A percentile compares a stretch with the other conserved stretches of the same genome.
Conservation (phyloP, 2,888 invertebrate genomes). For the Perithous albicinctus region DNA sequence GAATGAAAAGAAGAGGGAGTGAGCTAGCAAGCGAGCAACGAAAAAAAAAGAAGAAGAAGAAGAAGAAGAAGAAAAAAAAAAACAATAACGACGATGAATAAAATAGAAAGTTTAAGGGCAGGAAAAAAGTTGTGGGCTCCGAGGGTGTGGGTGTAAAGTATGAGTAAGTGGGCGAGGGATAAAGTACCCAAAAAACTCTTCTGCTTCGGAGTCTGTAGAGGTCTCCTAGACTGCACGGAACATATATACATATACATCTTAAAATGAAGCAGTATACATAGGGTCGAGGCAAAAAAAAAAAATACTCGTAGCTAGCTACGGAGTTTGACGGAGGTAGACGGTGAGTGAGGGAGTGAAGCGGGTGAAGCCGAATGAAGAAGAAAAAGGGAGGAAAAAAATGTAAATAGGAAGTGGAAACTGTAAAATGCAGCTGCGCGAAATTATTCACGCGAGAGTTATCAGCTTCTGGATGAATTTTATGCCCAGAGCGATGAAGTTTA, state of each 20-base stretch:
- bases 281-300: slow-evolving; percentile 28
- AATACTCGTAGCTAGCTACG: slow-evolving; percentile 12
- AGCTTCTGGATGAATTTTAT: slow-evolving; percentile 58
- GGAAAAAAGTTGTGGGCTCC: slow-evolving; percentile 37
- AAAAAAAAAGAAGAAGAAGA: no score
- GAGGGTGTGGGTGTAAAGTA: background rate
- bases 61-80: slow-evolving; percentile 36
- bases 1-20: slow-evolving; percentile 49
- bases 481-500: slow-evolving; percentile 59
- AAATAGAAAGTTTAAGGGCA: slow-evolving; percentile 56
- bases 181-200: slow-evolving; percentile 29
- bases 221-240: slow-evolving; percentile 33
- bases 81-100: slow-evolving; percentile 58
- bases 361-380: slow-evolving; percentile 18
- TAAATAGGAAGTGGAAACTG: slow-evolving; percentile 60
- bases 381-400: slow-evolving; percentile 30
- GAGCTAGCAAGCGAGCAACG: slow-evolving; percentile 3
- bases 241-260: slow-evolving; percentile 27
- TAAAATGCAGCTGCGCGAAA: slow-evolving; percentile 58
- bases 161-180: slow-evolving; percentile 38
- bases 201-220: slow-evolving; percentile 21
- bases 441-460: slow-evolving; percentile 67
- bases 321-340: slow-evolving; percentile 37
- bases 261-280: slow-evolving; percentile 24
- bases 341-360: slow-evolving; percentile 6